Base-by-base conservation (phyloP, 2,113 vertebrate genomes). In the Aleadryas rufinucha region DNA sequence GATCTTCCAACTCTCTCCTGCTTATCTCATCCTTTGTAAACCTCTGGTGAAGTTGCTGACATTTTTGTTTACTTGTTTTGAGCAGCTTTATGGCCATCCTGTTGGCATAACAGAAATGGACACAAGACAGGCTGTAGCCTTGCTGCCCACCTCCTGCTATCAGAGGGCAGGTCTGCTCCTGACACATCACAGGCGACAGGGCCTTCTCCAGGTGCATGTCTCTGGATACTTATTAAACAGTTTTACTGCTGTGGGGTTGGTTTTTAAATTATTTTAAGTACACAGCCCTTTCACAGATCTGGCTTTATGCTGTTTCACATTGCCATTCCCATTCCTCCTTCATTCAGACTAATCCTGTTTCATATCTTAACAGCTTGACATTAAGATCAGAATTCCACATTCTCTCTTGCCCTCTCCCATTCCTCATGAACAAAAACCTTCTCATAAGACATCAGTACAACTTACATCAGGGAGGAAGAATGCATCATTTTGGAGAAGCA, bases 401-500 rank as follows among this genome's bases (percentile, higher is more conserved):
- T 77, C 21, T 52, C 76, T 74, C 22, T 74, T 39, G 13, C 23
- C 42, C 54, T 70, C 39, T 74, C 27, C 41, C 53, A 41, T 8
- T 64, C 59, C n/a, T 53, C 63, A 53, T 15, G 26, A 81, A 75
- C 3, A 68, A 70, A 65, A 78, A 23, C 23, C 10, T 71, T 85
- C 33, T 90, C 49, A 53, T 75, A 71, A 71, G 41, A 52, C 63
- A 82, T 52, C n/a, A 37, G 41, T 20, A 64, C 26, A 80, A 98
- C 98, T 98, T 49, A 98, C 98, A 91, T 98, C 98, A 56, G 98
- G 98, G 42, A 98, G 95, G 71, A 98, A 85, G 61, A 97, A 97
- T 47, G 97, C 92, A 80, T 98, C 98, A 0, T 98, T 98, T 15
- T 98, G 98, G 39, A 98, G 90, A 89, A 98, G 98, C 33, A 98